These are phyloP conservation scores for Machaerirhynchus nigripectus DNA, from an alignment of 2,113 vertebrate genomes.

Conservation along the genomic window DNA sequence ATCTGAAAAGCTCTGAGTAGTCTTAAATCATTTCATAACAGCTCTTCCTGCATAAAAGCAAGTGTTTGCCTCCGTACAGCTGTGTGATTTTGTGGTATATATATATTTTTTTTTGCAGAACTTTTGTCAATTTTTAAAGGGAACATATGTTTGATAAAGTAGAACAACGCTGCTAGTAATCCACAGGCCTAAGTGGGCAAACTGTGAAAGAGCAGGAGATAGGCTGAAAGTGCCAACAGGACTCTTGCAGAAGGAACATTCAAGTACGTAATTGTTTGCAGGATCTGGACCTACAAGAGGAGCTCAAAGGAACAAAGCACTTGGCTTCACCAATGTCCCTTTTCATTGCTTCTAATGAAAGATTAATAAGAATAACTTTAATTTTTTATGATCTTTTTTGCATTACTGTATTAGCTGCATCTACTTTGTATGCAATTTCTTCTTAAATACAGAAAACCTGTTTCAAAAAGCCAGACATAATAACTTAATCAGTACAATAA, in stretches of 20 bases:
- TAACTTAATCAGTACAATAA: conserved; percentile 43
- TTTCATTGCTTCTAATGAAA: conserved; percentile 85
- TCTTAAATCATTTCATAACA: conserved; percentile 68
- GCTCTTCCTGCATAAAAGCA: conserved; percentile 45
- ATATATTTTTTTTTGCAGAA: conserved; percentile 55
- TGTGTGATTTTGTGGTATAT: conserved; percentile 31
- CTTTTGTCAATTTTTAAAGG: conserved; percentile 76
- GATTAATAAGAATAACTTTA: conserved; percentile 83
- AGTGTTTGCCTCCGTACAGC: conserved; percentile 69
- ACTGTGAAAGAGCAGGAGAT: conserved; percentile 23
- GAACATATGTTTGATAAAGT: conserved; percentile 74
- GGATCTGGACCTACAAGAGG: conserved; percentile 66
- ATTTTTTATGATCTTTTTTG: conserved; percentile 82
- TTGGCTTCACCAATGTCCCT: conserved; percentile 71
- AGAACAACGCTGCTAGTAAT: conserved; percentile 52
- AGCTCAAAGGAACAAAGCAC: conserved; percentile 73
- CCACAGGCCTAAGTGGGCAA: not conserved
- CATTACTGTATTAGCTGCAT: conserved; percentile 72
- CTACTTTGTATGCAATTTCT: conserved; percentile 65
- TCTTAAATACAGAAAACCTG: conserved; percentile 72
- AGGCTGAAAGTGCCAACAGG: not conserved
- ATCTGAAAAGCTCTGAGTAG: conserved; percentile 64
- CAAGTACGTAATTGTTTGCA: conserved; percentile 45
- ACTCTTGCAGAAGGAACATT: conserved; percentile 49
- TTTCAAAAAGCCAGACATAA: conserved; percentile 56